Percentiles rank a stretch among this genome's conserved stretches.
These are phyloP conservation scores for Falco columbarius DNA, from an alignment of 2,797 vertebrate genomes.

Conservation along the genomic window DNA sequence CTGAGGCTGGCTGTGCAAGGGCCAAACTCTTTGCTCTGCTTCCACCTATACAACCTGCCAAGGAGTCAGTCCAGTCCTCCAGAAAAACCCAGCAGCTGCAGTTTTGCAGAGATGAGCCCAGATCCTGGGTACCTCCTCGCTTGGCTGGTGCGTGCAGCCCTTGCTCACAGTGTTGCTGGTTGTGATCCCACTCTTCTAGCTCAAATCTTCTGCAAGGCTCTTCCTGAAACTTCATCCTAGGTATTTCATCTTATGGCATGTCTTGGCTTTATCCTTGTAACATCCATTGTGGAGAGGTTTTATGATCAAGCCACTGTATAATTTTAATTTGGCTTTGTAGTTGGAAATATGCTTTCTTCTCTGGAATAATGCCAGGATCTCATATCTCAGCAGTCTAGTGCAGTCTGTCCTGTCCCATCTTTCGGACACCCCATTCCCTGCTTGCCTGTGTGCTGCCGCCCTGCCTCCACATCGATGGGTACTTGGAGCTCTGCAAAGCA, in stretches of 20 bases:
- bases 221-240: not conserved
- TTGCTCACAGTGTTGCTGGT: rapidly evolving
- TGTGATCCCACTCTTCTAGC: not conserved
- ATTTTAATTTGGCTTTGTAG: not conserved
- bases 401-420: not conserved
- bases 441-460: rapidly evolving
- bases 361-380: not conserved
- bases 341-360: not conserved
- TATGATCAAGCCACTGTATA: not conserved
- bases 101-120: not conserved
- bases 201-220: not conserved
- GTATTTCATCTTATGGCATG: not conserved
- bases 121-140: not conserved
- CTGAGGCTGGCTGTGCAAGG: not conserved
- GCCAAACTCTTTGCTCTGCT: not conserved
- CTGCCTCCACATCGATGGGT: not conserved
- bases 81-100: not conserved
- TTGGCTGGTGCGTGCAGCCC: not conserved
- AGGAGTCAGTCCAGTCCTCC: not conserved
- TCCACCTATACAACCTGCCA: not conserved
- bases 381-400: not conserved
- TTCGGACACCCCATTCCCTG: not conserved
- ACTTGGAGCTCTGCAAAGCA: not conserved
- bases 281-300: not conserved
- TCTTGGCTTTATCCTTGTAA: not conserved